Evolutionary conservation across 92 coral and sea anemone genomes (phyloP).

Genomic region (Parazoanthus swiftii): DNA sequence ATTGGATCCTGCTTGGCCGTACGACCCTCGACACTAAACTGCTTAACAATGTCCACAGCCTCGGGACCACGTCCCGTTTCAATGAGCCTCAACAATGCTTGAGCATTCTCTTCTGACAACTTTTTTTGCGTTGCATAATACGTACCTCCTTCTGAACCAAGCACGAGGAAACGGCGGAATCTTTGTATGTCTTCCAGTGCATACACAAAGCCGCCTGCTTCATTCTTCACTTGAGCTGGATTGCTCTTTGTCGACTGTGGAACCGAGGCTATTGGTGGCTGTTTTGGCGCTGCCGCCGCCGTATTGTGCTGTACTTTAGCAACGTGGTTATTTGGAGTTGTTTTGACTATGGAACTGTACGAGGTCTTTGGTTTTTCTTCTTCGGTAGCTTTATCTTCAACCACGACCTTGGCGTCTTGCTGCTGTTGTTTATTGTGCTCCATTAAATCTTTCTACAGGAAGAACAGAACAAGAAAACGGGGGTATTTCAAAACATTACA

Average conservation of each 20-base stretch:
- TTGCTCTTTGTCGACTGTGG: neutral
- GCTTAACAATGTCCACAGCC: slow-evolving; percentile 66
- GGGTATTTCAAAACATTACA: no score
- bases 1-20: slow-evolving; percentile 89
- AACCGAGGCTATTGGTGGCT: neutral
- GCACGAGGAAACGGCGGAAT: slow-evolving; percentile 81
- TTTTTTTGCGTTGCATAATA: slow-evolving; percentile 64
- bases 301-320: neutral
- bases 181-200: slow-evolving; percentile 80
- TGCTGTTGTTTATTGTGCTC: no score
- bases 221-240: slow-evolving; percentile 66
- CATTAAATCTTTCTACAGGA: no score
- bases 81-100: slow-evolving; percentile 68
- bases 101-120: slow-evolving; percentile 75
- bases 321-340: neutral
- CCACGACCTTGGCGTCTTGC: no score
- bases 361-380: neutral
- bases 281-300: neutral
- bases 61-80: slow-evolving; percentile 75
- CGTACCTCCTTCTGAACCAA: slow-evolving; percentile 85
- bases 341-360: neutral
- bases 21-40: slow-evolving; percentile 86
- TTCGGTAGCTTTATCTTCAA: neutral
- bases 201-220: slow-evolving; percentile 89
- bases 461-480: no score